phyloP scores from a whole-genome alignment of 2,888 invertebrate genomes.

The Celastrina argiolus region DNA sequence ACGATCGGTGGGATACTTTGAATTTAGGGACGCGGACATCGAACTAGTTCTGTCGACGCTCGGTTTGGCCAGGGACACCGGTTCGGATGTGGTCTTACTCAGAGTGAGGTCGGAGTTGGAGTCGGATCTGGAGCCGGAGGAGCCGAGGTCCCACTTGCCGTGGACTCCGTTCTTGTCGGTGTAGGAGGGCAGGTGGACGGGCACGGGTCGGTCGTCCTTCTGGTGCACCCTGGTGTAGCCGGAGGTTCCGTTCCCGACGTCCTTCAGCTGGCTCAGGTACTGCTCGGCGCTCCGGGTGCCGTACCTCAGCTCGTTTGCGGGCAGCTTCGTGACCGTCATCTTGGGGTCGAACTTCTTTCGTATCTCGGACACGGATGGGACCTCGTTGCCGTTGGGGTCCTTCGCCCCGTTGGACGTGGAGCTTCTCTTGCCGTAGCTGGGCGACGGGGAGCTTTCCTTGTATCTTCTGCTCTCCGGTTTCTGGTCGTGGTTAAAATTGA shows the following conservation, averaged over 20 bases:
- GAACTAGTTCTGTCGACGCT: constrained; percentile 48
- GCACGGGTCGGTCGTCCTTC: constrained; percentile 67
- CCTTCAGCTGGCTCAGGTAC: constrained; percentile 62
- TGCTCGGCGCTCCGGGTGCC: constrained; percentile 56
- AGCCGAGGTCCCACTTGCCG: constrained; percentile 54
- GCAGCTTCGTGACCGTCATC: constrained; percentile 71
- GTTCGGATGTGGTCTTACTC: constrained; percentile 68
- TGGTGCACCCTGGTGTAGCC: constrained; percentile 57
- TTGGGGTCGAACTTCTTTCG: constrained; percentile 76
- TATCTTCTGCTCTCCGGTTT: constrained; percentile 68
- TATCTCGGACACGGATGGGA: constrained; percentile 78
- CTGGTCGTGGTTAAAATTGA: constrained; percentile 58
- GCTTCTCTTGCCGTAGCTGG: constrained; percentile 58
- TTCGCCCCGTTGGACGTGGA: constrained; percentile 67
- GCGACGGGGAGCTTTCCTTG: constrained; percentile 60
- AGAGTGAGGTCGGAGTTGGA: constrained; percentile 67
- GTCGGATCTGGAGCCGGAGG: constrained; percentile 57
- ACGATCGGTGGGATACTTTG: constrained; percentile 61
- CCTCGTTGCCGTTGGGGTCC: constrained; percentile 79
- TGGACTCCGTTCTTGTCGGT: constrained; percentile 58
- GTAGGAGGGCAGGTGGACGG: constrained; percentile 66
- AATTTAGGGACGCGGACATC: constrained; percentile 59
- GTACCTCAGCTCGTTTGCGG: constrained; percentile 60
- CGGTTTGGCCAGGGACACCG: constrained; percentile 58
- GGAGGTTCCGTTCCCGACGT: constrained; percentile 61